Evolutionary conservation across 2,113 vertebrate species (phyloP), one percentile per base, ranked within the genome.

Genomic region (Grammomys surdaster): DNA sequence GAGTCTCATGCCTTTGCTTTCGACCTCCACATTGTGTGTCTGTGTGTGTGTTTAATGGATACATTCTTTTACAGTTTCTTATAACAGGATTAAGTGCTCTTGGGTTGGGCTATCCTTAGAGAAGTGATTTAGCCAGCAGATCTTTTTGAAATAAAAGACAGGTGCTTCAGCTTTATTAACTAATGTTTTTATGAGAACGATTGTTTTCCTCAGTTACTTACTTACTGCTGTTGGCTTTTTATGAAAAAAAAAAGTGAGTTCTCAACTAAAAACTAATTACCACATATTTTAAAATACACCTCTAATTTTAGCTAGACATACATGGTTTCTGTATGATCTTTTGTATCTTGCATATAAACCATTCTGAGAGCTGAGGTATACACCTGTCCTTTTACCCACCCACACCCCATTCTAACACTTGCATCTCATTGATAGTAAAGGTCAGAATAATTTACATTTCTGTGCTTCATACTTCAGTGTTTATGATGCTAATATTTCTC

Each of bases 121-220:
- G 31, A 14, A 75, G 26, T 46, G 26, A 54, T 13, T 73, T 84
- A 75, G 60, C 19, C 36, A 56, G 48, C 4, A 9, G 3, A 73
- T 91, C 40, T 48, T 94, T 58, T 31, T 65, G 31, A 87, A 92
- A 36, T 92, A 16, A 93, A 95, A 90, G 24, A 80, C 75, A 89
- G 60, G 40, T 89, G 82, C 89, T 67, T 90, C 4, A 12, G 54
- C 91, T 56, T 46, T 54, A 81, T 93, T 81, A 43, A 84, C 6
- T 93, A n/a, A 84, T 70, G 11, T 89, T 93, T 95, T 92, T 65
- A 86, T 88, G 85, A 70, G 48, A 84, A 94, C 69, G 87, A 3
- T 94, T 94, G 7, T 78, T 94, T 87, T 67, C 63, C 51, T 91
- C 26, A 40, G 40, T 96, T 93, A 91, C 48, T 95, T 94, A 95